Evolutionary conservation across 2,888 invertebrate species (phyloP).

Genomic region (Epiblema foenella): DNA sequence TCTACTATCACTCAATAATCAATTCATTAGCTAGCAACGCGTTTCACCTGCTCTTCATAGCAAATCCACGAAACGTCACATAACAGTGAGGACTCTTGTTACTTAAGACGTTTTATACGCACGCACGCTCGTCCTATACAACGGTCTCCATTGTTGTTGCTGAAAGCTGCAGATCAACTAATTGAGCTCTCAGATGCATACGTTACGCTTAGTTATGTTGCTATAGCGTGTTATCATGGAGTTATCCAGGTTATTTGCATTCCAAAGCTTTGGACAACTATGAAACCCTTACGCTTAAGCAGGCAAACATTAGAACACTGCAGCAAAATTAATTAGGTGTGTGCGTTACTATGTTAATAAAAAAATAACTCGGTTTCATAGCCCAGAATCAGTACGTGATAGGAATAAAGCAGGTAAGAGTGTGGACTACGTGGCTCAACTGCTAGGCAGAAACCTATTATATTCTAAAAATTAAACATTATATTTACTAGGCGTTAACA

Average conservation of each 20-base stretch:
- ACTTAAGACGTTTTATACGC: not conserved
- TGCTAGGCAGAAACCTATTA: too few species aligned
- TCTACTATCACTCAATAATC: not conserved
- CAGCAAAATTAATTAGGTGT: too few species aligned
- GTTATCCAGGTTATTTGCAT: slow-evolving; percentile 15
- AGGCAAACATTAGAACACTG: not conserved
- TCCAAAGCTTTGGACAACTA: slow-evolving; percentile 8
- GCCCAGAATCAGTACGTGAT: too few species aligned
- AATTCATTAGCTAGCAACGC: slow-evolving; percentile 3
- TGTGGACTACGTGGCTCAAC: too few species aligned
- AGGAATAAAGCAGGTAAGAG: too few species aligned
- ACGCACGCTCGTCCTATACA: not conserved
- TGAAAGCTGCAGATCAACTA: slow-evolving; percentile 36
- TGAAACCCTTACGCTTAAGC: not conserved
- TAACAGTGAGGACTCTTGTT: not conserved
- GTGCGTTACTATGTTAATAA: too few species aligned
- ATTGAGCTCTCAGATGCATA: slow-evolving; percentile 32
- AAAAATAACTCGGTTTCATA: too few species aligned
- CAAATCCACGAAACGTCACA: not conserved
- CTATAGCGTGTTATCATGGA: slow-evolving; percentile 27
- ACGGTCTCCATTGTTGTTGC: slow-evolving; percentile 18
- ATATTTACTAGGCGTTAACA: too few species aligned
- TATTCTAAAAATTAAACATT: too few species aligned
- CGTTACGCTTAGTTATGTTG: slow-evolving; percentile 34
- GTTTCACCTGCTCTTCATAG: not conserved